Conservation (phyloP, 2,797 vertebrate genomes). For the Rhadinocentrus ornatus region DNA sequence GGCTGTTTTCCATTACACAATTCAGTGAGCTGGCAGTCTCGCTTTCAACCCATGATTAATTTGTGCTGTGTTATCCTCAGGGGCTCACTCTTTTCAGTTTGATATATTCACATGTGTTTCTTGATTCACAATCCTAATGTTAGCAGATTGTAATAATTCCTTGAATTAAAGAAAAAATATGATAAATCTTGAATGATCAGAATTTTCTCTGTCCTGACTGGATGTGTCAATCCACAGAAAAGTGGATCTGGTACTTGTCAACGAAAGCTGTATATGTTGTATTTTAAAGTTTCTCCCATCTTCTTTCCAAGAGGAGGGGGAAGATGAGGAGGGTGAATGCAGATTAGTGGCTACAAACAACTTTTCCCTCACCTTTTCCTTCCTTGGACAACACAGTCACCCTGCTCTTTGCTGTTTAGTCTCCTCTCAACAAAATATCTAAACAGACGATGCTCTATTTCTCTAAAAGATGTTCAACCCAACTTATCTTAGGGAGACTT, state of each 20-base stretch:
- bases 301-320: neutral
- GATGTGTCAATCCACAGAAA: neutral
- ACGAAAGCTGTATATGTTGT: constrained; percentile 55
- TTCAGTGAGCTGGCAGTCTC: constrained; percentile 9
- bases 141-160: neutral
- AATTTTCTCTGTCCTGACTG: neutral
- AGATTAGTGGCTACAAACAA: neutral
- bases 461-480: neutral
- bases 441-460: constrained; percentile 18
- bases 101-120: constrained; percentile 54
- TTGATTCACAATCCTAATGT: constrained; percentile 19
- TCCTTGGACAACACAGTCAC: neutral
- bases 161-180: neutral
- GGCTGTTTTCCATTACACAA: constrained; percentile 39
- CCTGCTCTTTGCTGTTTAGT: constrained; percentile 19
- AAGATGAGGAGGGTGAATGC: constrained; percentile 6
- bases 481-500: constrained; percentile 1
- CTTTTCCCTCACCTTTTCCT: neutral
- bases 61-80: constrained; percentile 25
- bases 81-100: constrained; percentile 17
- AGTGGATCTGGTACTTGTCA: constrained; percentile 26
- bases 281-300: constrained; percentile 1
- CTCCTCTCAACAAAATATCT: constrained; percentile 21
- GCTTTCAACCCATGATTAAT: constrained; percentile 39
- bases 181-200: neutral